Evolutionary conservation across 2,888 invertebrate species (phyloP), one percentile per base, ranked within the genome.

Genomic region (Hydraecia micacea): DNA sequence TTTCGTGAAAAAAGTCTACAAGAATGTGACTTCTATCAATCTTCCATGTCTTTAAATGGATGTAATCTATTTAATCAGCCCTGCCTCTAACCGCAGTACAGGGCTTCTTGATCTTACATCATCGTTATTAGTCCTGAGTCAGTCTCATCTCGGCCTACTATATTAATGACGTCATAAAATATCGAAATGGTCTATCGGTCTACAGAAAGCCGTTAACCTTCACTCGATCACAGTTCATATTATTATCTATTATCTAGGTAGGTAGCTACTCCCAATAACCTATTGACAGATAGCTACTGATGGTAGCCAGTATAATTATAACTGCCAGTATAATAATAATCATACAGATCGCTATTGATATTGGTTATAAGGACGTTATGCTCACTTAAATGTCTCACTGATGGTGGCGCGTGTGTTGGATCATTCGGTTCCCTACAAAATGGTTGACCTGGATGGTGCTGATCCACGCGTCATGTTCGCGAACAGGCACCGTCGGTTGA

Each of bases 21-120:
- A 28, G 36, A 66, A 62, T 32, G 42, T 46, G 76, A 21, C 39
- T 52, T 36, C 42, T 15, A 70, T 67, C 42, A 36, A 25, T 76
- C 70, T 80, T 46, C 42, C 49, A 36, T 60, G 65, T 76, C 46
- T 70, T 66, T 66, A 80, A 55, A 80, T 76, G 49, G 70, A 66
- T 60, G 80, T 80, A 80, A 80, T 80, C 42, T 80, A 80, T 80
- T 71, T 70, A 71, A 80, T 80, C 25, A 66, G 42, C 18, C n/a
- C 25, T 21, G 36, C 32, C 13, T 73, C 28, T 32, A 66, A 62
- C 80, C 67, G 25, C 67, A 80, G 49, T 69, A 25, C 7, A 66
- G 32, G 18, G 28, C 28, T 36, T 49, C 15, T 49, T 28, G 46
- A 13, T 63, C 9, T 73, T 46, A 55, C 58, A 69, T 46, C 65